Evolutionary conservation across 2,113 vertebrate species (phyloP).

Genomic region (Corydoras sp.): DNA sequence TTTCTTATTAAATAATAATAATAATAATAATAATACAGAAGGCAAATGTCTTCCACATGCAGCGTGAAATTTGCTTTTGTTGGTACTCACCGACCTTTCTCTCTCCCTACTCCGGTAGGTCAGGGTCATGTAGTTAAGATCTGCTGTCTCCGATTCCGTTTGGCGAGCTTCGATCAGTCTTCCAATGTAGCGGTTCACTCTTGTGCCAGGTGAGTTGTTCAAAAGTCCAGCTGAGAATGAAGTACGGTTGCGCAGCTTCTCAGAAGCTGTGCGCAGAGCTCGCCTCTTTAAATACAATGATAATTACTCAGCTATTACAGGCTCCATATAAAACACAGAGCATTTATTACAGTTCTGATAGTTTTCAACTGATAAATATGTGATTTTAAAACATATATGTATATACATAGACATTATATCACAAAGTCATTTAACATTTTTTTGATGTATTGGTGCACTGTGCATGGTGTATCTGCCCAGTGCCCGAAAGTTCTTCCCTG

Average conservation of each 20-base stretch:
- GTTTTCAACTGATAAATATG: too few relatives aligned
- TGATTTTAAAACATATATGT: too few relatives aligned
- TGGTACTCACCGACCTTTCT: conserved; percentile 81
- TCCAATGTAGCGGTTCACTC: conserved; percentile 92
- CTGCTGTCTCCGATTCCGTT: conserved; percentile 85
- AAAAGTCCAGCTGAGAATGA: conserved; percentile 82
- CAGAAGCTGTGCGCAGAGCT: conserved; percentile 87
- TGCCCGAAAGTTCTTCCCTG: too few relatives aligned
- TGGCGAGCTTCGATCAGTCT: conserved; percentile 92
- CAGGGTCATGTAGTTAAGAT: conserved; percentile 85
- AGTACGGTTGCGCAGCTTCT: conserved; percentile 88
- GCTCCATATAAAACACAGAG: not conserved
- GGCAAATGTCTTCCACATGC: too few relatives aligned
- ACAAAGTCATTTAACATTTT: too few relatives aligned
- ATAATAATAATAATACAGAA: too few relatives aligned
- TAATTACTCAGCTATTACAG: not conserved
- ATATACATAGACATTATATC: too few relatives aligned
- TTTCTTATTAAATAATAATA: too few relatives aligned
- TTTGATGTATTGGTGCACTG: too few relatives aligned
- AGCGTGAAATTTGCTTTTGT: not conserved
- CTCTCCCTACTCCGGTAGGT: conserved; percentile 81
- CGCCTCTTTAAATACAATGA: conserved; percentile 69
- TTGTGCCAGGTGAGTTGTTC: conserved; percentile 80
- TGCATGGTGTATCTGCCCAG: too few relatives aligned
- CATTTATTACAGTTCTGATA: too few relatives aligned